Evolutionary conservation across 2,888 invertebrate genomes (phyloP), one percentile per base, ranked within the genome.

Genomic region (Sinopyrophorus schimmeli): DNA sequence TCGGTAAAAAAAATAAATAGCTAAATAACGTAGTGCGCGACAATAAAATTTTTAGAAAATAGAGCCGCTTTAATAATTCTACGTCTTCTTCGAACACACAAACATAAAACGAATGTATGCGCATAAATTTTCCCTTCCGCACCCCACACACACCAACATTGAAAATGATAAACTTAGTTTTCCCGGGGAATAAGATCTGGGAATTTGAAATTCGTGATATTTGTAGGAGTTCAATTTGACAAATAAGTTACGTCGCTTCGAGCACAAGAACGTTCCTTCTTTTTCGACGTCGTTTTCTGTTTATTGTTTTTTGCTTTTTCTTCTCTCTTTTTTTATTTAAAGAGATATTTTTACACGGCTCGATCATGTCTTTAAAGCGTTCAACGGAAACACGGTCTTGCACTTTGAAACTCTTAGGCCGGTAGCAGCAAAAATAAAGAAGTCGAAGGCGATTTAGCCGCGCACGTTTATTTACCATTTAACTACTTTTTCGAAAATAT

Each of bases 371-470:
- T 41, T 40, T 31, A 38, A 21, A 18, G 21, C 28, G n/a, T n/a
- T n/a, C 32, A 44, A 42, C 58, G 58, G 58, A 58, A 58, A 56
- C 55, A 58, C 55, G 58, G 55, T 49, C 55, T 35, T 56, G 55
- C 58, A 58, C 58, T 58, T 56, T 56, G 48, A 51, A 51, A 38
- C 43, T 35, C 20, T 30, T 31, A 47, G 20, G 20, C 27, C 11
- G 18, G 23, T 27, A 26, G 31, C 31, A 32, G 42, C 21, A 21
- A 20, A 20, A 37, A 37, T n/a, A 35, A 44, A 28, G 37, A 35
- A 10, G 3, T 34, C 16, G 14, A 31, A n/a, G 3, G 6, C 1
- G 7, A 23, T 9, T 11, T 20, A 32, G 12, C n/a, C 20, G 7
- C 11, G 32, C n/a, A n/a, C 32, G 32, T 32, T 31, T 12, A 20